phyloP scores from a whole-genome alignment of 2,113 vertebrate genomes.

The Penelope pileata region DNA sequence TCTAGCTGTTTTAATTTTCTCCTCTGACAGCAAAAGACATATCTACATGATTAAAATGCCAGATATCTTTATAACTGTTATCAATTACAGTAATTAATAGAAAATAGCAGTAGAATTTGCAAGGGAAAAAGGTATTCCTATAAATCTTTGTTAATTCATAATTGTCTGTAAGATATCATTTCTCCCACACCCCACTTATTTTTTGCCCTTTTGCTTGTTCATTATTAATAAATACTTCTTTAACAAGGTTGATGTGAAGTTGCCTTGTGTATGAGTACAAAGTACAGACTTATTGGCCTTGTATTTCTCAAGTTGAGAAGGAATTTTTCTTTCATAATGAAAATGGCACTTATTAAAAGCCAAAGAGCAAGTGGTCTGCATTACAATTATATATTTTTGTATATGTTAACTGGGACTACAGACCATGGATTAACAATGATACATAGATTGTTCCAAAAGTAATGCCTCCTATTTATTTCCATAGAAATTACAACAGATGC shows the following conservation, averaged over 20 bases:
- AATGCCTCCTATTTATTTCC: too few relatives aligned
- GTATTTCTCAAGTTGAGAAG: background rate
- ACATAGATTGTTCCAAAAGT: too few relatives aligned
- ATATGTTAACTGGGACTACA: background rate
- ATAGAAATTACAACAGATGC: too few relatives aligned
- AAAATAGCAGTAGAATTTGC: conserved; percentile 64
- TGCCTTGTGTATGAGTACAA: background rate
- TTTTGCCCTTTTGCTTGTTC: conserved; percentile 22
- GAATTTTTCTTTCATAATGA: background rate
- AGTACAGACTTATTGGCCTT: background rate
- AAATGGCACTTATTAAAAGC: background rate
- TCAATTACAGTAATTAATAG: conserved; percentile 80
- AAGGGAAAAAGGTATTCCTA: conserved; percentile 15
- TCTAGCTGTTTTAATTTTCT: conserved; percentile 74
- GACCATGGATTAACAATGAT: background rate
- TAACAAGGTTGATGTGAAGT: background rate
- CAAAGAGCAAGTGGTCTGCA: background rate
- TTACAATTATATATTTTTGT: background rate
- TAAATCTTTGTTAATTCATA: conserved; percentile 60
- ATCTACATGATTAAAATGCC: conserved; percentile 78
- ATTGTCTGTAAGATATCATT: background rate
- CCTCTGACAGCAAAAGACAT: conserved; percentile 73
- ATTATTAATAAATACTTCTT: conserved; percentile 39
- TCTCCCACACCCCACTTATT: background rate
- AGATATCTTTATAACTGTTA: conserved; percentile 73